phyloP scores from a whole-genome alignment of 2,888 invertebrate genomes.

The Stenodera caucasica region DNA sequence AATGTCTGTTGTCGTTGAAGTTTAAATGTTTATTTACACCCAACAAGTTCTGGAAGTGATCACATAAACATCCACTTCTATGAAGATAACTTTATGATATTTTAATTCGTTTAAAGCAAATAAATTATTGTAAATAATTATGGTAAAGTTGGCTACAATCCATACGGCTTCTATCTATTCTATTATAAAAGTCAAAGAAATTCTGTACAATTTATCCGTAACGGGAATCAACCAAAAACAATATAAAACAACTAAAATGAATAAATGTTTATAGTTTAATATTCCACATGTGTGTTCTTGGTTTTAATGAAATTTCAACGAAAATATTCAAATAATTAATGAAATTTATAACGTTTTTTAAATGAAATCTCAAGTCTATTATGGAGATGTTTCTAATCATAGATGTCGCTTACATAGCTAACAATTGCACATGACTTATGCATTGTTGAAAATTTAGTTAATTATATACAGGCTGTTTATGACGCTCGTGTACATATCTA shows the following conservation, averaged over 20 bases:
- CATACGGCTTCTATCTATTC: conserved; percentile 25
- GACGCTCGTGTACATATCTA: too few species aligned
- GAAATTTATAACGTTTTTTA: too few species aligned
- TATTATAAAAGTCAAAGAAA: conserved; percentile 12
- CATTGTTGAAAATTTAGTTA: too few species aligned
- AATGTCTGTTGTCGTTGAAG: not conserved
- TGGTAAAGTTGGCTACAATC: conserved; percentile 30
- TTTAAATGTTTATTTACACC: not conserved
- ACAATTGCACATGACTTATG: too few species aligned
- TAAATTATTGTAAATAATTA: conserved; percentile 37
- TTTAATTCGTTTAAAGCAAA: conserved; percentile 33
- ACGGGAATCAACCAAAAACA: not conserved
- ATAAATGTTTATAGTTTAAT: conserved; percentile 2
- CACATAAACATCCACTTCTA: conserved; percentile 32
- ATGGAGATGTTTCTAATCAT: too few species aligned
- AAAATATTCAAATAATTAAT: not conserved
- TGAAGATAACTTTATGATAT: conserved; percentile 35
- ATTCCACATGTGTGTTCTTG: not conserved
- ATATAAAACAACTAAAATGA: conserved; percentile 4
- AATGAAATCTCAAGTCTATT: too few species aligned
- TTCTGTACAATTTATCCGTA: conserved; percentile 9
- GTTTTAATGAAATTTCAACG: conserved; percentile 10
- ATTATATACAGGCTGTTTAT: too few species aligned
- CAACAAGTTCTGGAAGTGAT: conserved; percentile 13
- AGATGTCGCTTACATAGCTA: too few species aligned